Base-by-base conservation (phyloP, 2,888 invertebrate genomes). In the Gisinianus flammeolus region DNA sequence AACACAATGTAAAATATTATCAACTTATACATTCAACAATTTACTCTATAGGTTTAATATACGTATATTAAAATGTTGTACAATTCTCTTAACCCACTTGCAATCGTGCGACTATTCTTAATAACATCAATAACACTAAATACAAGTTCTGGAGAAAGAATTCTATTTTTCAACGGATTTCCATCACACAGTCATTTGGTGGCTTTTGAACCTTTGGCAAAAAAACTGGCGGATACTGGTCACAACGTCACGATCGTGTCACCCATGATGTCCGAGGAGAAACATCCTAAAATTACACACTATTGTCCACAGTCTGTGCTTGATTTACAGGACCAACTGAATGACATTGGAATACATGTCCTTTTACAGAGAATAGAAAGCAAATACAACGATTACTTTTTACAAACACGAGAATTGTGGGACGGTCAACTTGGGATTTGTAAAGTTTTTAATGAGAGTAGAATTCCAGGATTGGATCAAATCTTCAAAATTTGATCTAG, bases 101-200 rank as follows among this genome's bases (percentile, higher is more conserved):
- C n/a, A n/a, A n/a, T n/a, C n/a, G n/a, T n/a, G n/a, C n/a, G n/a
- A n/a, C n/a, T n/a, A n/a, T n/a, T n/a, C n/a, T n/a, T n/a, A n/a
- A n/a, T n/a, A n/a, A n/a, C n/a, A n/a, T n/a, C n/a, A n/a, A n/a
- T n/a, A n/a, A n/a, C n/a, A n/a, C n/a, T n/a, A n/a, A n/a, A n/a
- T n/a, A n/a, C n/a, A n/a, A n/a, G n/a, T n/a, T 54, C 19, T 19
- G 19, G 54, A 4, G 62, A 22, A 52, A 71, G n/a, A 19, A 71
- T 71, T 28, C 70, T 71, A 4, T 71, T 71, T 56, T 71, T 54
- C 28, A 71, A 71, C 24, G 70, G 70, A 5, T 54, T 71, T 2
- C 54, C 54, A 16, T 54, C 54, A 5, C 54, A 71, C 54, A 54
- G 54, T 8, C 70, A 71, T 22, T 26, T 71, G 30, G 70, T 54